Conservation (phyloP, 2,113 vertebrate genomes). For the Spea multiplicata region DNA sequence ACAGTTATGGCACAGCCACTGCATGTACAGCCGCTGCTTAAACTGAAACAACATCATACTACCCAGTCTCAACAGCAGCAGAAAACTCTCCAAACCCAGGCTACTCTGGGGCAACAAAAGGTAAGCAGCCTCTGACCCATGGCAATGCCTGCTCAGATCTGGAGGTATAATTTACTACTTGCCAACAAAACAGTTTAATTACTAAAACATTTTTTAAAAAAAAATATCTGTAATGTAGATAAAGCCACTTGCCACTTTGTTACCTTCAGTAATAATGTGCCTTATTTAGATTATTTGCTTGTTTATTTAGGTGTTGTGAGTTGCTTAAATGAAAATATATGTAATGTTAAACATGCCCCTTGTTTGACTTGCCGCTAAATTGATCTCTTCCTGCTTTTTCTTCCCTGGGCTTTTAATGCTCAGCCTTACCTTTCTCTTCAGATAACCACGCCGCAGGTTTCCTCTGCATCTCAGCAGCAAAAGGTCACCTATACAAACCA, state of each 20-base stretch:
- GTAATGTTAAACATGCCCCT: not conserved
- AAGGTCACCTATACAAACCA: conserved; percentile 72
- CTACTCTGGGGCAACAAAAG: conserved; percentile 53
- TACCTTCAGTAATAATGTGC: too few species aligned
- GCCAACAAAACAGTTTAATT: too few species aligned
- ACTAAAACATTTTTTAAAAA: too few species aligned
- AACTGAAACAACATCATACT: conserved; percentile 66
- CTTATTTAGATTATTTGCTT: too few species aligned
- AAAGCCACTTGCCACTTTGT: too few species aligned
- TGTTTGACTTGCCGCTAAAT: conserved; percentile 4
- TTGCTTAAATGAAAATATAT: too few species aligned
- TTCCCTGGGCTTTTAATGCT: conserved; percentile 48
- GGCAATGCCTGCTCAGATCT: too few species aligned
- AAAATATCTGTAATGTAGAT: too few species aligned
- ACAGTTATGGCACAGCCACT: conserved; percentile 68
- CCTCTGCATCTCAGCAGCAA: conserved; percentile 69
- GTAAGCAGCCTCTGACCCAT: not conserved
- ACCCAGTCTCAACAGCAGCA: conserved; percentile 68
- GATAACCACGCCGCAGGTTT: conserved; percentile 58
- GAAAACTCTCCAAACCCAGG: conserved; percentile 74
- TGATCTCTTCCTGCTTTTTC: conserved; percentile 42
- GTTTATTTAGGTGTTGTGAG: too few species aligned
- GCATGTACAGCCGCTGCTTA: conserved; percentile 71
- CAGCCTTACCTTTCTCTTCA: conserved; percentile 48
- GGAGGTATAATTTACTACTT: too few species aligned